Evolutionary conservation across 1,140 invertebrate genomes (phyloP).

Genomic region (Brachystomella parvula): DNA sequence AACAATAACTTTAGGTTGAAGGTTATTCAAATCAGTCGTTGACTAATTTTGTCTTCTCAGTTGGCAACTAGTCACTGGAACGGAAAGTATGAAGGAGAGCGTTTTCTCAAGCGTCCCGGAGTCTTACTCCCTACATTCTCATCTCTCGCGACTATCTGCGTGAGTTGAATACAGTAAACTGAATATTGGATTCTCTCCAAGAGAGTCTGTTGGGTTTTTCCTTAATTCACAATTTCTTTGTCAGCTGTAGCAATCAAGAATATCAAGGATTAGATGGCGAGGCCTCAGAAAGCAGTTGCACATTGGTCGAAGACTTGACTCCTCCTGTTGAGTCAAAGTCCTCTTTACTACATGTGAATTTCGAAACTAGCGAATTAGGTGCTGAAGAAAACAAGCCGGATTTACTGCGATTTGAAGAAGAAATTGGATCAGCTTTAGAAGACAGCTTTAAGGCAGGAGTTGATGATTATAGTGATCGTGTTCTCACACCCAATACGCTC

Average conservation of each 20-base stretch:
- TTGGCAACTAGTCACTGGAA: constrained; percentile 61
- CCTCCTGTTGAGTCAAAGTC: constrained; percentile 19
- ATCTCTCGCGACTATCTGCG: constrained; percentile 27
- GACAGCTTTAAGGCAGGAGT: background rate
- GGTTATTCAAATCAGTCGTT: constrained; percentile 1
- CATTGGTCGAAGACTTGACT: constrained; percentile 30
- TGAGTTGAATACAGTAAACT: background rate
- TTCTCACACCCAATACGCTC: background rate
- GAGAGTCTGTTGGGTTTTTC: no score
- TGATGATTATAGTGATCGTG: background rate
- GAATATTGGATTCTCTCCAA: constrained; percentile 7
- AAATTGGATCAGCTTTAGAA: constrained; percentile 9
- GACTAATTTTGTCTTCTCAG: constrained; percentile 41
- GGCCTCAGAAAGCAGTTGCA: constrained; percentile 35
- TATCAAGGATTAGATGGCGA: no score
- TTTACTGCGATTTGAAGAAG: background rate
- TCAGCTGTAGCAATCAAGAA: no score
- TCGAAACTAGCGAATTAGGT: no score
- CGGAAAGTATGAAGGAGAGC: constrained; percentile 56
- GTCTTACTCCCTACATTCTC: constrained; percentile 34
- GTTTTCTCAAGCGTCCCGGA: constrained; percentile 44
- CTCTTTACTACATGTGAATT: background rate
- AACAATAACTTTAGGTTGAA: background rate
- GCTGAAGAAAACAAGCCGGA: no score
- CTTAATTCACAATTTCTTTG: no score